Evolutionary conservation across 2,888 invertebrate genomes (phyloP).

Genomic region (Polyploca ridens): DNA sequence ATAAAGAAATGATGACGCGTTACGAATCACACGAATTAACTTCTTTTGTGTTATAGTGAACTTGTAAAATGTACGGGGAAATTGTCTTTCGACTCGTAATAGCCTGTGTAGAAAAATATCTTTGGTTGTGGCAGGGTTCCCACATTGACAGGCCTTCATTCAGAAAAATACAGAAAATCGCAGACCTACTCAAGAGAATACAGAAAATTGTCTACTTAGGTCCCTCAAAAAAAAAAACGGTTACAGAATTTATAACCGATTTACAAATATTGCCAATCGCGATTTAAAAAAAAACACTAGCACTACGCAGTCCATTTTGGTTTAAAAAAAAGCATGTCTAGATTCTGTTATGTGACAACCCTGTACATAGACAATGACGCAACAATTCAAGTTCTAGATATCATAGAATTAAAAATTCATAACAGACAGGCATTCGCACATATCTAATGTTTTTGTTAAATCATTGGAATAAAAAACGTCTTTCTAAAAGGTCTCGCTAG

Average conservation of each 20-base stretch:
- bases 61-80: conserved; percentile 52
- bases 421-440: conserved; percentile 2
- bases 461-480: not conserved
- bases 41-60: conserved; percentile 63
- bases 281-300: no score
- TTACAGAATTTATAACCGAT: no score
- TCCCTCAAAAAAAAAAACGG: no score
- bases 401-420: conserved; percentile 5
- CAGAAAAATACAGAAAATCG: not conserved
- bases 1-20: conserved; percentile 73
- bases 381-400: conserved; percentile 8
- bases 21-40: conserved; percentile 71
- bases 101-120: conserved; percentile 29
- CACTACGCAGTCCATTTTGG: no score
- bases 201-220: no score
- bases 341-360: not conserved
- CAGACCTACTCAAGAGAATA: not conserved
- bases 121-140: not conserved
- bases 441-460: conserved; percentile 1
- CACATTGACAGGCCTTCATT: not conserved
- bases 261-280: no score
- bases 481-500: not conserved
- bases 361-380: not conserved
- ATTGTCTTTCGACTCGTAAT: conserved; percentile 41
- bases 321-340: no score